Evolutionary conservation across 2,113 vertebrate species (phyloP).

Genomic region (Merops nubicus): DNA sequence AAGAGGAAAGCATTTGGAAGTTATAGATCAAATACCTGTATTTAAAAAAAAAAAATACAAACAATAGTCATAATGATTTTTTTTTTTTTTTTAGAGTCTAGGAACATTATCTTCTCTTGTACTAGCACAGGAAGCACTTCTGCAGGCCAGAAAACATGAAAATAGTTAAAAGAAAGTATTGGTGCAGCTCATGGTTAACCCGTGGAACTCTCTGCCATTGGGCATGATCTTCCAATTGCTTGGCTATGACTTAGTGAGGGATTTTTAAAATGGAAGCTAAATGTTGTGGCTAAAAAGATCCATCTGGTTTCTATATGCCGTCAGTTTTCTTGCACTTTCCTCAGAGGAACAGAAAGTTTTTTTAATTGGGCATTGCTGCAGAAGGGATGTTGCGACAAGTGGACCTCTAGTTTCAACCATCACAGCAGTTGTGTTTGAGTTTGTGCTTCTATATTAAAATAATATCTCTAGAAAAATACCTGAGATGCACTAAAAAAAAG

Average conservation of each 20-base stretch:
- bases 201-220: background rate
- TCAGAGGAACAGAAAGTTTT: background rate
- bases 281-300: background rate
- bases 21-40: background rate
- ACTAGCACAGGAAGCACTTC: background rate
- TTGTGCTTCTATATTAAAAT: background rate
- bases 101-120: background rate
- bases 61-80: background rate
- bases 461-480: background rate
- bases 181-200: background rate
- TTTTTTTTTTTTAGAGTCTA: too few relatives aligned
- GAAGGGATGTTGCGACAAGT: background rate
- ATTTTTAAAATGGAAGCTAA: slow-evolving; percentile 20
- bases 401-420: background rate
- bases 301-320: background rate
- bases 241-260: background rate
- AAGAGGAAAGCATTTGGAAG: background rate
- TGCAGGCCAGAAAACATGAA: background rate
- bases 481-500: background rate
- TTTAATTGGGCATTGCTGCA: background rate
- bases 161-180: background rate
- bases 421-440: background rate
- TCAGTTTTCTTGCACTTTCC: background rate
- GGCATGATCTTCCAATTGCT: background rate
- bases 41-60: background rate